These are phyloP conservation scores for Anoplophora glabripennis DNA, from an alignment of 1,140 invertebrate genomes.

Conservation along the genomic window DNA sequence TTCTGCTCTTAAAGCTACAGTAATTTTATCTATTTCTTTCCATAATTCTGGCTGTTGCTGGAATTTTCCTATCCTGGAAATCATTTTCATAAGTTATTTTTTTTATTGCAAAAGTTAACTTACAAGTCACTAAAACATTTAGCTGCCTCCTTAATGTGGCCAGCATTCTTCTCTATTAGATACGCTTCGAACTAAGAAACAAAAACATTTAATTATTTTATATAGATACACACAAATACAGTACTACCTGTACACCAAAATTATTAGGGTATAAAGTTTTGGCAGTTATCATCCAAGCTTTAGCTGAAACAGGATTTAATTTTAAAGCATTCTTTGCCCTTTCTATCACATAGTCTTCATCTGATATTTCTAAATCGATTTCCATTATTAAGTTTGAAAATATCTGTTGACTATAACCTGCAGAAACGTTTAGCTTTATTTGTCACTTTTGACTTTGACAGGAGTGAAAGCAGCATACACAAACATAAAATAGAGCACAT, in stretches of 20 bases:
- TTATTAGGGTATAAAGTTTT: constrained; percentile 83
- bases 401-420: neutral
- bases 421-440: neutral
- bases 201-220: neutral
- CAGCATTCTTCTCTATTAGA: constrained; percentile 72
- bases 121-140: constrained; percentile 71
- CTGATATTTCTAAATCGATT: constrained; percentile 48
- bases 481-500: too few species aligned
- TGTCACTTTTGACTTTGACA: neutral
- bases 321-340: constrained; percentile 69
- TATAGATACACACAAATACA: neutral
- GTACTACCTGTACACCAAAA: constrained; percentile 73
- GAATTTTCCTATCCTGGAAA: constrained; percentile 49
- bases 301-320: constrained; percentile 71
- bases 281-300: constrained; percentile 89
- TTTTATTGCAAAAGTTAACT: constrained; percentile 23
- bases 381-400: constrained; percentile 21
- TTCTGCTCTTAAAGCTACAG: constrained; percentile 65
- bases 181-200: constrained; percentile 72
- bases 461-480: too few species aligned
- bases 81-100: neutral
- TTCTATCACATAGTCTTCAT: constrained; percentile 77
- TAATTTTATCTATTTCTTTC: constrained; percentile 74
- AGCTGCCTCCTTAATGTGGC: constrained; percentile 77
- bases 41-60: constrained; percentile 61